Evolutionary conservation across 2,888 invertebrate species (phyloP), one percentile per base, ranked within the genome.

Genomic region (Drosophila diplacantha): DNA sequence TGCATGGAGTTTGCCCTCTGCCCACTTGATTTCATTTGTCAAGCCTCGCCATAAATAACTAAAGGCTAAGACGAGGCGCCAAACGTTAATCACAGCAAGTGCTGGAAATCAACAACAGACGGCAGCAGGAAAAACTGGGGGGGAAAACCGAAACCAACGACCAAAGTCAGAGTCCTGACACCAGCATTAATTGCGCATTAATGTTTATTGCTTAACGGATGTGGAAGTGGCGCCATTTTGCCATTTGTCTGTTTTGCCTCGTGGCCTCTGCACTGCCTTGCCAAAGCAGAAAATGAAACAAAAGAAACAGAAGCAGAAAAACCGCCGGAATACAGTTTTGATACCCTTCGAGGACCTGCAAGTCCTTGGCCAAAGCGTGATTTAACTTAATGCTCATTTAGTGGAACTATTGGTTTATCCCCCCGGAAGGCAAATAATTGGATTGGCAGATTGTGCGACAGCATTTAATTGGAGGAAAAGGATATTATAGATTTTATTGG

Each of bases 171-270:
- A 39, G 44, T 62, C 81, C 81, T 73, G 75, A 80, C 77, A 77
- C 60, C 67, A 68, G 75, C 78, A 81, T 83, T 80, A 80, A 80
- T 84, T 80, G 84, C 83, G 72, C 78, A 77, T 84, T 80, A 84
- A 84, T 81, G 80, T 80, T 80, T 80, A 80, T 80, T 81, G 84
- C 78, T 56, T 44, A 54, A 38, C 80, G 78, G 84, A 79, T 84
- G 74, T 79, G 77, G 77, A 84, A 79, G 77, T 82, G 83, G 74
- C 83, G 82, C 84, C 84, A 73, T 71, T 81, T 75, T 58, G 68
- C 71, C 60, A 66, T 75, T 78, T 74, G 69, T 65, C 67, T 60
- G 46, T 18, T 64, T 32, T 22, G 49, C 43, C 44, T 26, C 39
- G 38, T 39, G 37, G 59, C 44, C 26, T 38, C 22, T 29, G 57